Conservation (phyloP, 2,888 invertebrate genomes). For the Drosophila silvestris region DNA sequence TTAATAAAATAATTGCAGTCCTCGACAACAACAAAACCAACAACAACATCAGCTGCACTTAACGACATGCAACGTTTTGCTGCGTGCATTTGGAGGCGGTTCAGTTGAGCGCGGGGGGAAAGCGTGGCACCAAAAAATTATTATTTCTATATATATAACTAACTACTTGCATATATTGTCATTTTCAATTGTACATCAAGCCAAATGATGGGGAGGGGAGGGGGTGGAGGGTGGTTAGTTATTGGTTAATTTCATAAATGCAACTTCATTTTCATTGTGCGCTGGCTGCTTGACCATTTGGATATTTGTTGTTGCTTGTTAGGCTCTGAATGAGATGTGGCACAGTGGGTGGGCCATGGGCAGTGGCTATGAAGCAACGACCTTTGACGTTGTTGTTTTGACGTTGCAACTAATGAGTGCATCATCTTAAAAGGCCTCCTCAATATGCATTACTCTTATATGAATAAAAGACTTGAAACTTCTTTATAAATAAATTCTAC, state of each 20-base stretch:
- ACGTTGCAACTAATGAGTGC: not conserved
- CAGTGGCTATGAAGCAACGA: conserved; percentile 6
- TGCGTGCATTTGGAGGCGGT: conserved; percentile 50
- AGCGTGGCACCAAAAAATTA: conserved; percentile 2
- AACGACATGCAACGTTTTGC: conserved; percentile 76
- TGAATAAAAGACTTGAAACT: not conserved
- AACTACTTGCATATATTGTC: conserved; percentile 33
- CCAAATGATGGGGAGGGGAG: not conserved
- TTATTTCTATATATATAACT: conserved; percentile 1
- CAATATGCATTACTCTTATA: not conserved
- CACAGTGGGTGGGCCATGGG: conserved; percentile 24
- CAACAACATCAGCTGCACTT: conserved; percentile 65
- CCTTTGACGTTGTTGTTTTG: not conserved
- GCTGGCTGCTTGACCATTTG: conserved; percentile 45
- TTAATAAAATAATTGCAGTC: conserved; percentile 76
- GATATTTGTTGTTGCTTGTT: conserved; percentile 19
- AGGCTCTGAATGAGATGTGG: conserved; percentile 56
- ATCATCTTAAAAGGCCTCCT: not conserved
- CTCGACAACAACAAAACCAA: conserved; percentile 53
- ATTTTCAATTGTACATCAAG: conserved; percentile 35
- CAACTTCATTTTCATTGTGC: conserved; percentile 47
- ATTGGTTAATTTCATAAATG: conserved; percentile 42
- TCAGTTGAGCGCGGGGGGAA: conserved; percentile 33
- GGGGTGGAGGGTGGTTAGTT: not conserved
- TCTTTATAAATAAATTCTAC: not conserved